Conservation (phyloP, 2,888 invertebrate genomes). For the Dioctria linearis region DNA sequence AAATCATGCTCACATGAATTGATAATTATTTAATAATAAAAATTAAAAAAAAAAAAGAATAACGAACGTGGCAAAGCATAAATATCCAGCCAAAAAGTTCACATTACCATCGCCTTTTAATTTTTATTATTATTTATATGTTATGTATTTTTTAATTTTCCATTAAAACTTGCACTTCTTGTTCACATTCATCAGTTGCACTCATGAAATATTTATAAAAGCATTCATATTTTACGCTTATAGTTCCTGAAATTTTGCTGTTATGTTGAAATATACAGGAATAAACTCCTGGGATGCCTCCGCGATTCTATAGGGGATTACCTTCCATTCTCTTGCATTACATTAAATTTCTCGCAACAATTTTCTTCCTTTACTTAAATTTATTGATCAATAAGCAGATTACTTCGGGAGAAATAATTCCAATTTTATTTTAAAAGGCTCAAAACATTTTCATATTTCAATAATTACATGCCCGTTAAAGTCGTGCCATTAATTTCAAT, state of each 20-base stretch:
- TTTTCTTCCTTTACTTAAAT: not conserved
- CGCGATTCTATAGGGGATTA: not conserved
- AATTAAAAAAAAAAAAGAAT: no score
- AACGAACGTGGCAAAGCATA: no score
- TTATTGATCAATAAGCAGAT: not conserved
- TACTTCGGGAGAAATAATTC: not conserved
- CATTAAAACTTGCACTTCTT: not conserved
- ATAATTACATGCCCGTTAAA: no score
- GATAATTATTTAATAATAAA: no score
- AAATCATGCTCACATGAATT: no score
- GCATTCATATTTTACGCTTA: constrained; percentile 1
- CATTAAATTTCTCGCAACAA: not conserved
- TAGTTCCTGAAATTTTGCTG: not conserved
- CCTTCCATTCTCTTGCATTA: constrained; percentile 5
- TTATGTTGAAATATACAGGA: not conserved
- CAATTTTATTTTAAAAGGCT: not conserved
- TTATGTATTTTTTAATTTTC: no score
- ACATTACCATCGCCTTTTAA: no score
- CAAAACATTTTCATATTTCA: no score
- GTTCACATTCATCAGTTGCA: constrained; percentile 30
- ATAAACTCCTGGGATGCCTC: not conserved
- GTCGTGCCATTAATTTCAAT: no score
- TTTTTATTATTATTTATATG: no score
- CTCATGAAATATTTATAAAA: constrained; percentile 22
- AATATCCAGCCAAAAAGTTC: no score